phyloP scores from a whole-genome alignment of 30 jellyfish, hydroid and myxozoan genomes.

The Haliclystus octoradiatus region DNA sequence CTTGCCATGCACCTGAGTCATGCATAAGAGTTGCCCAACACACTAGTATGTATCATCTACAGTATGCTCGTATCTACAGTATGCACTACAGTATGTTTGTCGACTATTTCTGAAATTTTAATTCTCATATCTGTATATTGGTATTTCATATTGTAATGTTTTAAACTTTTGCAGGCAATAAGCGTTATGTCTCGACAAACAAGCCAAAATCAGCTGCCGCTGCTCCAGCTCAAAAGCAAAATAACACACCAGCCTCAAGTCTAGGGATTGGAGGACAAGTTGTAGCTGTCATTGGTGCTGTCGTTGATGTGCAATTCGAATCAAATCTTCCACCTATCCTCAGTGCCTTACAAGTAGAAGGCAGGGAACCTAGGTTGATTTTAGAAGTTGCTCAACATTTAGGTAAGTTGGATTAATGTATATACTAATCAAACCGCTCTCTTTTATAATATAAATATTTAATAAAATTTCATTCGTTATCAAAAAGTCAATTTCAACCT shows the following conservation, averaged over 20 bases:
- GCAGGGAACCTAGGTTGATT: slow-evolving; percentile 84
- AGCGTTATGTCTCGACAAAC: slow-evolving; percentile 73
- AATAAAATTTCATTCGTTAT: too few relatives aligned
- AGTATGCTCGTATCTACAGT: too few relatives aligned
- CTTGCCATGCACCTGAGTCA: too few relatives aligned
- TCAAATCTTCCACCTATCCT: slow-evolving; percentile 91
- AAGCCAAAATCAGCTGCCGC: slow-evolving; percentile 43
- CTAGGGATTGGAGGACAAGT: slow-evolving; percentile 63
- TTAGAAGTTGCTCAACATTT: slow-evolving; percentile 99
- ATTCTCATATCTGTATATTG: not conserved
- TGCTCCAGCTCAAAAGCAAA: slow-evolving; percentile 42
- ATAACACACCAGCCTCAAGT: slow-evolving; percentile 8
- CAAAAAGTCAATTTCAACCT: too few relatives aligned
- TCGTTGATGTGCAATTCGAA: slow-evolving; percentile 99
- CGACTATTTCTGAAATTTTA: too few relatives aligned
- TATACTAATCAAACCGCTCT: too few relatives aligned
- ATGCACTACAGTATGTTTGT: not conserved
- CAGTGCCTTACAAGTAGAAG: slow-evolving; percentile 97
- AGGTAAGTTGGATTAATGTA: slow-evolving; percentile 49
- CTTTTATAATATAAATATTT: too few relatives aligned
- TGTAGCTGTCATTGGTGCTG: slow-evolving; percentile 99
- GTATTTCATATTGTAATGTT: not conserved
- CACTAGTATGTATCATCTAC: too few relatives aligned
- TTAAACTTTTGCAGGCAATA: slow-evolving; percentile 45
- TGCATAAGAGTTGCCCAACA: too few relatives aligned